Conservation (phyloP, 2,113 vertebrate genomes). For the Bujurquina vittata region DNA sequence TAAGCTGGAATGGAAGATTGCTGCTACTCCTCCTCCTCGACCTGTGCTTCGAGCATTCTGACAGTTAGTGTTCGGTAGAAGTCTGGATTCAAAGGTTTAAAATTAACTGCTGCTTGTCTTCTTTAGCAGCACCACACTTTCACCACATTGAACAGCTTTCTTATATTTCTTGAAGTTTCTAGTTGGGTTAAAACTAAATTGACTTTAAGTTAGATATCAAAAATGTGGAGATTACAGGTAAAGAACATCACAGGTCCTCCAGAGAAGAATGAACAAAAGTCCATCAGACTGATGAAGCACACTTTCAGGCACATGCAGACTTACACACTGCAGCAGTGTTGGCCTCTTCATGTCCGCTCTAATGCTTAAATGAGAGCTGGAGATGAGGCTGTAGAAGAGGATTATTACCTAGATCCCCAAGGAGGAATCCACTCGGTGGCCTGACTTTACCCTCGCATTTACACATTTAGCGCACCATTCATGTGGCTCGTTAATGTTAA, state of each 20-base stretch:
- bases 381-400: constrained; percentile 60
- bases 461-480: constrained; percentile 20
- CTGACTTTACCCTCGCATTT: constrained; percentile 39
- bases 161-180: no score
- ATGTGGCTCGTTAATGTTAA: constrained; percentile 33
- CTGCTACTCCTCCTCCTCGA: no score
- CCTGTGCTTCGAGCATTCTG: no score
- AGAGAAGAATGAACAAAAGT: not conserved
- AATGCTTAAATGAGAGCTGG: constrained; percentile 33
- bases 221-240: no score
- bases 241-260: no score
- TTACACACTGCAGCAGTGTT: not conserved
- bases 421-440: constrained; percentile 44
- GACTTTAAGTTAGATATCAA: no score
- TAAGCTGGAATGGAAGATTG: no score
- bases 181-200: no score
- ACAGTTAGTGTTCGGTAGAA: not conserved
- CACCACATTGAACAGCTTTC: no score
- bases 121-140: no score
- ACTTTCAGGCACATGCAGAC: not conserved
- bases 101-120: no score
- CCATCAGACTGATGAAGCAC: not conserved
- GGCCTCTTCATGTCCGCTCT: constrained; percentile 13
- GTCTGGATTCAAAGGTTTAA: not conserved
- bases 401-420: constrained; percentile 64